Percentiles rank a stretch among this genome's conserved stretches.
phyloP scores from a whole-genome alignment of 1,140 invertebrate genomes.

The Palaemon carinicauda region DNA sequence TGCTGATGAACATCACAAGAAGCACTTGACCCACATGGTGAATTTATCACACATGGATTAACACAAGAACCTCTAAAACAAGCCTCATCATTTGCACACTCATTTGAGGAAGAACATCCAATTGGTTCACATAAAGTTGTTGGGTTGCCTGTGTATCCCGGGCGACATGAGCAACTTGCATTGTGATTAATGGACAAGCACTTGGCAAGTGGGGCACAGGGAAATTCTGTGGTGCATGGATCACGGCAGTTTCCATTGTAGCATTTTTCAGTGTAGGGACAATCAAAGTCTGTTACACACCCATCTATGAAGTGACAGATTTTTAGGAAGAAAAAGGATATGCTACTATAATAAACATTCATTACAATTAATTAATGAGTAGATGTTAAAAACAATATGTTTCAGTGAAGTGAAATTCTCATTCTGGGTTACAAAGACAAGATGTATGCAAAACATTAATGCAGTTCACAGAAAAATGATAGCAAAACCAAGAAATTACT shows the following conservation, averaged over 20 bases:
- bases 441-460: slow-evolving; percentile 62
- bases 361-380: slow-evolving; percentile 72
- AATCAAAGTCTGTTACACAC: slow-evolving; percentile 78
- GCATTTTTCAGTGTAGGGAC: slow-evolving; percentile 80
- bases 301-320: slow-evolving; percentile 82
- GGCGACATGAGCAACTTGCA: slow-evolving; percentile 66
- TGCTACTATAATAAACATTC: slow-evolving; percentile 63
- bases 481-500: slow-evolving; percentile 37
- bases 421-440: slow-evolving; percentile 81
- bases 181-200: slow-evolving; percentile 78
- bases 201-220: slow-evolving; percentile 78
- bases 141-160: slow-evolving; percentile 64
- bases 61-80: slow-evolving; percentile 80
- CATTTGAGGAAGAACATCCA: slow-evolving; percentile 77
- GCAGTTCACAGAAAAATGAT: background rate
- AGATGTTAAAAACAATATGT: slow-evolving; percentile 67
- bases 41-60: slow-evolving; percentile 75
- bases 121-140: slow-evolving; percentile 76
- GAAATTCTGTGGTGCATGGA: slow-evolving; percentile 73
- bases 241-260: slow-evolving; percentile 73
- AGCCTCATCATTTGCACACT: slow-evolving; percentile 84
- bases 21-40: slow-evolving; percentile 78
- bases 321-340: slow-evolving; percentile 82
- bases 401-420: slow-evolving; percentile 41
- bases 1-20: slow-evolving; percentile 82